phyloP scores from a whole-genome alignment of 2,113 vertebrate species.

The Aplodontia rufa region DNA sequence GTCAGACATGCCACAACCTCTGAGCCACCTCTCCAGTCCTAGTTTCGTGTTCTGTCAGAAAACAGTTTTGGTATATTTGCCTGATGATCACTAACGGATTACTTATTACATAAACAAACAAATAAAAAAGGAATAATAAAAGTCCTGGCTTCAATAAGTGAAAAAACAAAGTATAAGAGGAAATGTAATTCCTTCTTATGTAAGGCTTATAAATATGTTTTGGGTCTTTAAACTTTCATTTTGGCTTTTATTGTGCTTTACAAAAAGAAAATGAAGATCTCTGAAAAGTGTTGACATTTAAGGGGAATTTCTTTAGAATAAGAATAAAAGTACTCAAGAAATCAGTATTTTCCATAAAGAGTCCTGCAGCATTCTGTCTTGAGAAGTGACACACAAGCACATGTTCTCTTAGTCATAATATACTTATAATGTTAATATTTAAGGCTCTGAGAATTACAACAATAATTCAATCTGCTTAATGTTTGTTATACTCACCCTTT shows the following conservation, averaged over 20 bases:
- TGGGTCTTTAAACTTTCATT: neutral
- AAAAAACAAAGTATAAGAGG: neutral
- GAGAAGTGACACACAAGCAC: neutral
- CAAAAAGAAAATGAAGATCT: neutral
- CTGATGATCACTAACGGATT: neutral
- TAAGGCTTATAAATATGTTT: neutral
- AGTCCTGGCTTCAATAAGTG: neutral
- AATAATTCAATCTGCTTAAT: neutral
- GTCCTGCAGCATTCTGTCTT: neutral
- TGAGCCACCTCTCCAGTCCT: too few species aligned
- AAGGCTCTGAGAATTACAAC: neutral
- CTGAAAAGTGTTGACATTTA: neutral
- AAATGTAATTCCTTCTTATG: neutral
- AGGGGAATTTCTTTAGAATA: neutral
- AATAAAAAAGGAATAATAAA: neutral
- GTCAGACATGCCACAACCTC: too few species aligned
- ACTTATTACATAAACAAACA: too few species aligned
- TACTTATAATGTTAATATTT: neutral
- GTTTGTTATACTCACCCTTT: neutral
- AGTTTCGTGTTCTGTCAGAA: conserved; percentile 29
- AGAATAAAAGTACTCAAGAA: neutral
- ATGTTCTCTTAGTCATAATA: neutral
- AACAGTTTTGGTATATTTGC: conserved; percentile 29
- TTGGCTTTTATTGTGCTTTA: neutral
- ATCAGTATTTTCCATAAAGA: neutral